phyloP scores from a whole-genome alignment of 2,888 invertebrate species.

The Cerastis rubricosa region DNA sequence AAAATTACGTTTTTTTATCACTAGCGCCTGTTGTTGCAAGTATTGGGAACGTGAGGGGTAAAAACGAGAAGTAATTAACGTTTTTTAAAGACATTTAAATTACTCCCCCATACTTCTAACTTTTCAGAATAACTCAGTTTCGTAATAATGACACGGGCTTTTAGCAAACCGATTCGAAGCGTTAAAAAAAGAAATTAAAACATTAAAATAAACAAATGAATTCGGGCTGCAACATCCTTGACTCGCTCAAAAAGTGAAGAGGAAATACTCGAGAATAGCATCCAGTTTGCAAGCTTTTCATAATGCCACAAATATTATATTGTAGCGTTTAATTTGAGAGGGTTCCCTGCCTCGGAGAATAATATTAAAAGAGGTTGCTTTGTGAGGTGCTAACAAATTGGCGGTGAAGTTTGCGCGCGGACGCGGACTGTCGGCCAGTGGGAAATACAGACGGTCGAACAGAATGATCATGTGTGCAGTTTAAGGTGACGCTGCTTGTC shows the following conservation, averaged over 20 bases:
- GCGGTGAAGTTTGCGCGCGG: slow-evolving; percentile 73
- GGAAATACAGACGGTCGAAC: slow-evolving; percentile 36
- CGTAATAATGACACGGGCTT: not conserved
- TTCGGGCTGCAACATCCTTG: slow-evolving; percentile 39
- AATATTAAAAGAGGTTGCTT: slow-evolving; percentile 85
- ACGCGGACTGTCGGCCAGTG: slow-evolving; percentile 56
- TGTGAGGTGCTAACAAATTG: slow-evolving; percentile 86
- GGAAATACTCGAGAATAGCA: slow-evolving; percentile 57
- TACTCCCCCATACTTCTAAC: not conserved
- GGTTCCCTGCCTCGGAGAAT: slow-evolving; percentile 74
- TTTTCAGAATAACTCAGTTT: not conserved
- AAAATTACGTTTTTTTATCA: too few species aligned
- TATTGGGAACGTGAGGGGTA: not conserved
- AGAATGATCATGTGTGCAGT: too few species aligned
- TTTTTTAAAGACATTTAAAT: not conserved
- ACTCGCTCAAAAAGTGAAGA: slow-evolving; percentile 40
- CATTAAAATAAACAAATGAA: slow-evolving; percentile 36
- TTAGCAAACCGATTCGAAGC: not conserved
- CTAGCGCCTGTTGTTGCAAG: slow-evolving; percentile 21
- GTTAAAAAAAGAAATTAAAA: not conserved
- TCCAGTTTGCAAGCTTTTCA: slow-evolving; percentile 67
- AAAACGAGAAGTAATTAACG: not conserved
- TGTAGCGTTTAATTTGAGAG: slow-evolving; percentile 82
- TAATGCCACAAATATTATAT: slow-evolving; percentile 75
- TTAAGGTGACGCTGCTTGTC: too few species aligned